phyloP scores from a whole-genome alignment of 2,888 invertebrate species.

The Cremastinae sp. region DNA sequence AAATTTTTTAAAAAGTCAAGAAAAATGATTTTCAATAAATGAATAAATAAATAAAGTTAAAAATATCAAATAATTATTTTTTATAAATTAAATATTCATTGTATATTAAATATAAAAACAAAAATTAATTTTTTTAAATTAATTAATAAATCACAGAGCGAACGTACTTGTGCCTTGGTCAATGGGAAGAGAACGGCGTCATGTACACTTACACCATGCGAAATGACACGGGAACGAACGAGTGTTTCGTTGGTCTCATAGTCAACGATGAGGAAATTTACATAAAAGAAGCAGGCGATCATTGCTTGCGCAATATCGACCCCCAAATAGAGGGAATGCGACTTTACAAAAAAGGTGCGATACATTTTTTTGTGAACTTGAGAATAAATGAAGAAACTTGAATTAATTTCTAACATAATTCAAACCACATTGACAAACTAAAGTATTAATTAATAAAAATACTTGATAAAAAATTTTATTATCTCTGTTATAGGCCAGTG shows the following conservation, averaged over 20 bases:
- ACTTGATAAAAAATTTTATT: neutral
- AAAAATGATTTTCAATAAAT: no score
- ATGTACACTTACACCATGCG: constrained; percentile 85
- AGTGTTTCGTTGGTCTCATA: constrained; percentile 85
- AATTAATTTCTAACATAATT: no score
- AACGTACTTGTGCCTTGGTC: constrained; percentile 85
- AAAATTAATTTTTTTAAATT: neutral
- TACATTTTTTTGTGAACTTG: neutral
- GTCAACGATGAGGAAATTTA: constrained; percentile 83
- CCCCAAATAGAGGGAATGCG: constrained; percentile 84
- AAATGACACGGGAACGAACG: constrained; percentile 83
- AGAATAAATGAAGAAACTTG: no score
- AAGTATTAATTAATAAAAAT: neutral
- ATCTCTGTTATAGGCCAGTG: constrained; percentile 73
- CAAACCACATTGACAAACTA: no score
- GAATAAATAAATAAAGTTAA: no score
- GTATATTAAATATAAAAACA: no score
- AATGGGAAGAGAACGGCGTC: constrained; percentile 84
- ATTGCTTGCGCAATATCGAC: constrained; percentile 84
- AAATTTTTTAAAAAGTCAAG: no score
- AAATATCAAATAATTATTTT: no score
- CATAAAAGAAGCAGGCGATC: constrained; percentile 86
- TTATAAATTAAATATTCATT: neutral
- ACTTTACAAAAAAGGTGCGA: constrained; percentile 81
- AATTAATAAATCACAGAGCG: constrained; percentile 80